Base-by-base conservation (phyloP, 2,113 vertebrate species). In the Brachyhypopomus gauderio region DNA sequence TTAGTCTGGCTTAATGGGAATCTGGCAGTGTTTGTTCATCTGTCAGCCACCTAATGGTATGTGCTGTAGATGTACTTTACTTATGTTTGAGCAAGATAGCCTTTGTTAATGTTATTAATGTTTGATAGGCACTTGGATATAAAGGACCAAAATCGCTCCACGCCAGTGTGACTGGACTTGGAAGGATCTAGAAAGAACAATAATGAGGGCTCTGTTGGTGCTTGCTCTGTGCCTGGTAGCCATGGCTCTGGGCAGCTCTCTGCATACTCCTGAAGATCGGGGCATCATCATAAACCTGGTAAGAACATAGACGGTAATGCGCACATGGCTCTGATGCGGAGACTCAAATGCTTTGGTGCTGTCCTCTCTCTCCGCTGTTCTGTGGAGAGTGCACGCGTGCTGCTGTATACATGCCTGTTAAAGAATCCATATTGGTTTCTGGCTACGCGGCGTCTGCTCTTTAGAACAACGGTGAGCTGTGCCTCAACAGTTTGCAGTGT, bases 391-490 rank as follows among this genome's bases (percentile, higher is more conserved):
- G n/a, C 20, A 22, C 22, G 14, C 23, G 11, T 59, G 3, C 30
- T 34, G 14, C 19, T 52, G 25, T 63, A 17, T 45, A 27, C 71
- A 23, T 60, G 16, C 48, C 16, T 69, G 27, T n/a, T 5, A 66
- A 1, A n/a, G 9, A 30, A 63, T 55, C 22, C 23, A 25, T 34
- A 45, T 45, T 71, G 59, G 55, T 38, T 72, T 79, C 60, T 56
- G 52, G 19, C 17, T 58, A n/a, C 36, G 25, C n/a, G 45, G 45
- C 45, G 14, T 55, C 16, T 70, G 52, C 9, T 30, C 14, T 76
- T 25, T 89, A 95, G 95, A 83, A 92, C 0, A 20, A 60, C 0
- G 94, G 93, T 0, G 94, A 95, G 79, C 87, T 95, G 83, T 96
- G 95, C 75, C 0, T 91, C 27, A 90, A 90, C 79, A 95, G 94